Evolutionary conservation across 2,113 vertebrate species (phyloP).

Genomic region (Ptilorrhoa leucosticta): DNA sequence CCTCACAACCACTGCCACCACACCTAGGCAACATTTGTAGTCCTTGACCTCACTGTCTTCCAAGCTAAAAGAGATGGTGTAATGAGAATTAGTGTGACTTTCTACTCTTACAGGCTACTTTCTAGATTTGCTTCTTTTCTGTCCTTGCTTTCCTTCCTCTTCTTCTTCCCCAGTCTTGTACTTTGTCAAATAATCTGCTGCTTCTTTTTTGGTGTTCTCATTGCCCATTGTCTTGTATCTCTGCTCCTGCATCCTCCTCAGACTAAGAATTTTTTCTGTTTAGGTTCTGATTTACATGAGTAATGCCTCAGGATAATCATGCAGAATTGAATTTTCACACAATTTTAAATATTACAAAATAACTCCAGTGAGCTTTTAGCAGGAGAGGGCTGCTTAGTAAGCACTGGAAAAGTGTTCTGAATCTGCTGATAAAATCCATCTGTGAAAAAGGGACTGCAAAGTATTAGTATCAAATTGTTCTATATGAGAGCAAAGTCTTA

Average conservation of each 20-base stretch:
- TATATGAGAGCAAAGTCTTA: background rate
- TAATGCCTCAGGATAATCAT: background rate
- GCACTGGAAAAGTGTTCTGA: background rate
- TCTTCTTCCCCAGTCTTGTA: background rate
- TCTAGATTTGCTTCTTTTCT: background rate
- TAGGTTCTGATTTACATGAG: background rate
- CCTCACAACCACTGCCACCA: background rate
- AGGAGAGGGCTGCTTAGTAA: background rate
- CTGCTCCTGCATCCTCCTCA: background rate
- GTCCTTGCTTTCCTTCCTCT: background rate
- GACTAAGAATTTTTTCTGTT: background rate
- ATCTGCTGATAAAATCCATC: background rate
- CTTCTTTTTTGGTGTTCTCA: background rate
- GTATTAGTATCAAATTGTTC: background rate
- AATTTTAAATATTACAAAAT: background rate
- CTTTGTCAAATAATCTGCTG: background rate
- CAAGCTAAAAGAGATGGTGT: background rate
- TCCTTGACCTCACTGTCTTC: background rate
- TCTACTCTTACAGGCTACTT: background rate
- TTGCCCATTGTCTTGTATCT: background rate
- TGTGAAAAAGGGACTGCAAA: background rate
- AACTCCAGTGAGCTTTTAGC: background rate
- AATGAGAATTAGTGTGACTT: background rate
- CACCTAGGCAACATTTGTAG: background rate
- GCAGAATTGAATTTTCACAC: background rate